A percentile compares a stretch with the other conserved stretches of the same genome.
Conservation (phyloP, 2,797 vertebrate species). For the Falco columbarius region DNA sequence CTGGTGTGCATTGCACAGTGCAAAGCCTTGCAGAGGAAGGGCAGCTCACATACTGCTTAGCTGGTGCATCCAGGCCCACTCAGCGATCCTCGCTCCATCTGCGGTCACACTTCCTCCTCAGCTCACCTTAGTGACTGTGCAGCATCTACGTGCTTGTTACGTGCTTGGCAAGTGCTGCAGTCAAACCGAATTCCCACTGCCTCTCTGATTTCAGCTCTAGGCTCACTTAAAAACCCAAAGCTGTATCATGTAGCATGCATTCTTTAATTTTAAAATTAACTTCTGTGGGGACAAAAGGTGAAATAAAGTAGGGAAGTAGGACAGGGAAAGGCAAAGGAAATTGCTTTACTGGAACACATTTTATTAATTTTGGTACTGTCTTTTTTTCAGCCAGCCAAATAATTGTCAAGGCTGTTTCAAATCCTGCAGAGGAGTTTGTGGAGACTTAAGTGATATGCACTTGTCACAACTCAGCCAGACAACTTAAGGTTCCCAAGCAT, state of each 20-base stretch:
- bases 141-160: background rate
- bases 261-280: conserved; percentile 58
- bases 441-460: background rate
- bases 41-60: background rate
- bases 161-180: background rate
- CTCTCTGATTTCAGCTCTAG: conserved; percentile 45
- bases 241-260: conserved; percentile 39
- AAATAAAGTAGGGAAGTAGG: conserved; percentile 39
- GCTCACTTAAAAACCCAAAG: conserved; percentile 28
- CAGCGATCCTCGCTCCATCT: background rate
- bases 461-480: conserved; percentile 28
- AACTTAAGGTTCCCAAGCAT: conserved; percentile 38
- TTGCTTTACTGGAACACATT: conserved; percentile 63
- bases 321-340: conserved; percentile 63
- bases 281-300: conserved; percentile 56
- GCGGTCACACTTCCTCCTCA: background rate
- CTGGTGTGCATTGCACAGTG: background rate
- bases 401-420: conserved; percentile 47
- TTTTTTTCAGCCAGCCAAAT: conserved; percentile 55
- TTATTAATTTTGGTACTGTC: conserved; percentile 69
- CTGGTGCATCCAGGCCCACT: background rate
- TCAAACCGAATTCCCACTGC: conserved; percentile 18
- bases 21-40: background rate
- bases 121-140: background rate
- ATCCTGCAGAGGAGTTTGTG: conserved; percentile 32